Evolutionary conservation across 2,888 invertebrate species (phyloP), one percentile per base, ranked within the genome.

Genomic region (Drosophila cognata): DNA sequence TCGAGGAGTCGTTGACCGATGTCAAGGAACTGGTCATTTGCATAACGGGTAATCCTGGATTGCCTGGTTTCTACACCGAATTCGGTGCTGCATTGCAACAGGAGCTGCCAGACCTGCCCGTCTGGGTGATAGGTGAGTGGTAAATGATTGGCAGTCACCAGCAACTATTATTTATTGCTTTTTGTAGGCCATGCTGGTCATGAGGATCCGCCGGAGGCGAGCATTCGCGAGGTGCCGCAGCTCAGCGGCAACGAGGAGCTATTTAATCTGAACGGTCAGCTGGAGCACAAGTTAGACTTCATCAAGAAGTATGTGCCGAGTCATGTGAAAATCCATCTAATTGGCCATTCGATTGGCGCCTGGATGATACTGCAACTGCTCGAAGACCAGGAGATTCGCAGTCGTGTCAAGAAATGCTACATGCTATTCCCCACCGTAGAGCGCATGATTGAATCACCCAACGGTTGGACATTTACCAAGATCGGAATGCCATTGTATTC

Each of bases 341-440:
- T 98, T 81, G 98, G 97, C 2, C 98, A 99, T 94, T 98, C 98
- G 0, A 97, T 98, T 89, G 99, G 99, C 5, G 95, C 96, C 61
- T 97, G 98, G 95, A 95, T 98, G 89, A 94, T 96, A 74, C 91
- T 98, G 66, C 96, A 98, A 90, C 91, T 97, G 57, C 90, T 97
- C 35, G 94, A 96, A 79, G 93, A 95, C 75, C 93, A 85, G 7
- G 91, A 93, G 36, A 92, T 96, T 85, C 92, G 94, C 84, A 86
- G 93, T 35, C 94, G 94, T 82, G 91, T 96, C 41, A 92, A 94
- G n/a, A 95, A 95, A 79, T 94, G 95, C 71, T 96, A 96, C 92
- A 93, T 98, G 76, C 93, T 99, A 4, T 98, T 98, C 93, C 98
- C 99, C 2, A 97, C 98, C 0, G 93, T 99, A 50, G 98, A 98